Evolutionary conservation across 2,797 vertebrate species (phyloP).

Genomic region (Hyperoplus lanceolatus): DNA sequence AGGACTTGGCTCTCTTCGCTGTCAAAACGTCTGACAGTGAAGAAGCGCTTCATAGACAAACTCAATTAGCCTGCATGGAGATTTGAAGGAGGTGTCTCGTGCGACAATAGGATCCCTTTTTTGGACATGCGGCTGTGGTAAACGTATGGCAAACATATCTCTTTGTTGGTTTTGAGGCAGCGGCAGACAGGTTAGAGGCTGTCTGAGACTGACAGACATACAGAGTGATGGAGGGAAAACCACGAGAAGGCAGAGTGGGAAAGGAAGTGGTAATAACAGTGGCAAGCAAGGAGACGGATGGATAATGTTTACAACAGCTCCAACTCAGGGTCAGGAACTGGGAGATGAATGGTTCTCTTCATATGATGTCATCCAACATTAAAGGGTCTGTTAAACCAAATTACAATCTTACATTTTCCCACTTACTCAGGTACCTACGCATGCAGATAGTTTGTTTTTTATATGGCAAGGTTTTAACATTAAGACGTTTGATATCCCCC

Average conservation of each 20-base stretch:
- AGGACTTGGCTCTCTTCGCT: constrained; percentile 70
- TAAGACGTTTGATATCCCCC: not conserved
- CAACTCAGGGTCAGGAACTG: constrained; percentile 9
- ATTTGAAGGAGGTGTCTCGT: constrained; percentile 73
- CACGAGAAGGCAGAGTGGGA: not conserved
- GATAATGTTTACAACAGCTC: constrained; percentile 15
- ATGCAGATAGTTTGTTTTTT: not conserved
- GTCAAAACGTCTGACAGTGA: constrained; percentile 73
- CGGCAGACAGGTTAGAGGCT: constrained; percentile 56
- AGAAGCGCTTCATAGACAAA: constrained; percentile 73
- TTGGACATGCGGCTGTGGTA: constrained; percentile 61
- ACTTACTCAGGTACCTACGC: not conserved
- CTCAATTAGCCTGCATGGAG: constrained; percentile 75
- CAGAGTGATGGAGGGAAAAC: constrained; percentile 25
- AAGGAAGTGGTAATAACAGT: constrained; percentile 8
- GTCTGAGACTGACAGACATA: constrained; percentile 45
- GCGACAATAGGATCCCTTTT: constrained; percentile 66
- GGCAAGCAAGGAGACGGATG: constrained; percentile 24
- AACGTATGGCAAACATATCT: constrained; percentile 70
- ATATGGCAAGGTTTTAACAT: not conserved
- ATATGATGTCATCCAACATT: constrained; percentile 11
- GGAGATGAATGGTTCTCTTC: not conserved
- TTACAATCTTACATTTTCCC: constrained; percentile 1
- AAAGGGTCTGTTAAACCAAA: constrained; percentile 4
- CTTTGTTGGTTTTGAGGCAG: constrained; percentile 60